A percentile compares a stretch with the other conserved stretches of the same genome.
These are phyloP conservation scores for Smittia sp. DNA, from an alignment of 2,888 invertebrate genomes.

Conservation along the genomic window DNA sequence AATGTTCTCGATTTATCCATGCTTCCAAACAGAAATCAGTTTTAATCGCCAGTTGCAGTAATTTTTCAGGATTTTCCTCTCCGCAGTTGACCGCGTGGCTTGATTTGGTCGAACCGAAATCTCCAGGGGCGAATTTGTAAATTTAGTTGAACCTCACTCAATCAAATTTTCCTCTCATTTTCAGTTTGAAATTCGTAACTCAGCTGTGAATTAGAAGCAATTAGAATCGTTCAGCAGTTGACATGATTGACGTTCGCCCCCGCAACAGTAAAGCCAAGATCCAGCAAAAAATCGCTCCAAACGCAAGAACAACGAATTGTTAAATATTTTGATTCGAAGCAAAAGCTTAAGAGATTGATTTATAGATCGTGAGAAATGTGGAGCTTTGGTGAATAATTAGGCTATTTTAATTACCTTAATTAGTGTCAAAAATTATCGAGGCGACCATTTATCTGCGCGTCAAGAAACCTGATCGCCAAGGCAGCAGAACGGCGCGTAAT, in stretches of 20 bases:
- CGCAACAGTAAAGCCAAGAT: neutral
- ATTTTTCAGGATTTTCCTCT: constrained; percentile 41
- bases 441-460: constrained; percentile 21
- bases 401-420: constrained; percentile 39
- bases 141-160: neutral
- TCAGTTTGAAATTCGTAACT: too few relatives aligned
- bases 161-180: too few relatives aligned
- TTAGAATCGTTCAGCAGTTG: neutral
- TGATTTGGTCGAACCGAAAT: neutral
- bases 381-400: constrained; percentile 39
- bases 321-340: constrained; percentile 20
- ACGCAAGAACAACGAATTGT: constrained; percentile 12
- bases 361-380: constrained; percentile 40
- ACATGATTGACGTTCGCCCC: too few relatives aligned
- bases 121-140: neutral
- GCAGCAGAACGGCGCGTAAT: neutral
- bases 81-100: neutral
- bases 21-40: constrained; percentile 26
- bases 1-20: constrained; percentile 14
- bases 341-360: constrained; percentile 31
- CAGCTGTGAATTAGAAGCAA: too few relatives aligned
- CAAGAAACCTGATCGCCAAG: neutral
- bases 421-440: constrained; percentile 38
- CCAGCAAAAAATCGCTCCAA: neutral
- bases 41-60: constrained; percentile 31